Conservation (phyloP, 2,888 invertebrate genomes). For the Drosophila nr. perissopoda region DNA sequence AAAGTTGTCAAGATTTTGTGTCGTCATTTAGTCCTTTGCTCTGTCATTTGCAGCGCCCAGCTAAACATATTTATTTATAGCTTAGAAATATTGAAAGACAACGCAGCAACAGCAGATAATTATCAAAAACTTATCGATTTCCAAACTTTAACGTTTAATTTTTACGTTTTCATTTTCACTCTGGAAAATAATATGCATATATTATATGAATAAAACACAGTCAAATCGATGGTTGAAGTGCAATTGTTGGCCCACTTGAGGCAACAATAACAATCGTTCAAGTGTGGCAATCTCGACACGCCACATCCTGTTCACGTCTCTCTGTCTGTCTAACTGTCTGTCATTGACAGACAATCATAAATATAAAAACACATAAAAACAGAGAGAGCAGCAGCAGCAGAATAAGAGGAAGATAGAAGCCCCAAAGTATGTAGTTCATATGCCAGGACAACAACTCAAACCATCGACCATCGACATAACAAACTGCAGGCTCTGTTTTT, state of each 20-base stretch:
- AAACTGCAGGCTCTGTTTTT: slow-evolving; percentile 60
- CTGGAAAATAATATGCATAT: slow-evolving; percentile 13
- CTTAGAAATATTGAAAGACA: slow-evolving; percentile 26
- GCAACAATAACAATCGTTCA: slow-evolving; percentile 69
- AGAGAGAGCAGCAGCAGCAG: slow-evolving; percentile 20
- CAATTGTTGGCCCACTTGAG: slow-evolving; percentile 50
- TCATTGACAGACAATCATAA: slow-evolving; percentile 75
- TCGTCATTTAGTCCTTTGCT: slow-evolving; percentile 36
- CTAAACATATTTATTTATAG: slow-evolving; percentile 50
- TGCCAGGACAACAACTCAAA: slow-evolving; percentile 41
- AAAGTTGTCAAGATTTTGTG: slow-evolving; percentile 76
- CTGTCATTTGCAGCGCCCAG: slow-evolving; percentile 48
- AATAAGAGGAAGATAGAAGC: slow-evolving; percentile 36
- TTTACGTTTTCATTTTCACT: slow-evolving; percentile 66
- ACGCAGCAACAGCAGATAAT: slow-evolving; percentile 17
- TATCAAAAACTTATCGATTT: slow-evolving; percentile 13
- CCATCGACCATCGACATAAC: slow-evolving; percentile 68
- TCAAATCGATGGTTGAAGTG: slow-evolving; percentile 67
- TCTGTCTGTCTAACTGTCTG: slow-evolving; percentile 35
- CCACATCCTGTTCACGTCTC: slow-evolving; percentile 6
- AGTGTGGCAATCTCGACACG: slow-evolving; percentile 53
- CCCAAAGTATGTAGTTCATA: slow-evolving; percentile 49
- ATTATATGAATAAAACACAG: slow-evolving; percentile 34
- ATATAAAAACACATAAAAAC: slow-evolving; percentile 58
- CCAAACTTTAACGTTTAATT: slow-evolving; percentile 15